phyloP scores from a whole-genome alignment of 2,888 invertebrate species.

The Drosophila neonasuta region DNA sequence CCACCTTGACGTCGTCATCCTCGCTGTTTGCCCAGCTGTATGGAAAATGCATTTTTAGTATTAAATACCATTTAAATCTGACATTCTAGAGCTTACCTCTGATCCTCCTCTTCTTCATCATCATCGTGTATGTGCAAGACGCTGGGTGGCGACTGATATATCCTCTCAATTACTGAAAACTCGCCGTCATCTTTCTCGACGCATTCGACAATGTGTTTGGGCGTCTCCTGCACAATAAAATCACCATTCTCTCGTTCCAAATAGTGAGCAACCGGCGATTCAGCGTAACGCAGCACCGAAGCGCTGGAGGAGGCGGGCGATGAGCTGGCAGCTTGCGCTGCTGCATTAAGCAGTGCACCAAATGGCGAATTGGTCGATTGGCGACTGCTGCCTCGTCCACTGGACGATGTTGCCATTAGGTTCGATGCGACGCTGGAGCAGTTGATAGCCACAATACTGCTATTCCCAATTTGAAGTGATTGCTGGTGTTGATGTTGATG shows the following conservation, averaged over 20 bases:
- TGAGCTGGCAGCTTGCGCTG: slow-evolving; percentile 66
- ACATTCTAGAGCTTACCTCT: slow-evolving; percentile 28
- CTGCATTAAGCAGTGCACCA: slow-evolving; percentile 69
- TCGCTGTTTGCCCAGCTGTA: slow-evolving; percentile 47
- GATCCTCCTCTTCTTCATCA: slow-evolving; percentile 68
- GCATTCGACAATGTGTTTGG: slow-evolving; percentile 82
- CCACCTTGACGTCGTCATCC: slow-evolving; percentile 41
- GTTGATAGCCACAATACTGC: slow-evolving; percentile 23
- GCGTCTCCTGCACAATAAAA: slow-evolving; percentile 82
- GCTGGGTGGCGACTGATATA: slow-evolving; percentile 81
- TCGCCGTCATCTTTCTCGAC: slow-evolving; percentile 82
- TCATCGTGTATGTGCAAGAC: slow-evolving; percentile 81
- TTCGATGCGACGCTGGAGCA: slow-evolving; percentile 32
- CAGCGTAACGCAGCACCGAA: slow-evolving; percentile 80
- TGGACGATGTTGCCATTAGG: slow-evolving; percentile 20
- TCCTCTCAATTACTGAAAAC: slow-evolving; percentile 82
- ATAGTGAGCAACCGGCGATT: slow-evolving; percentile 82
- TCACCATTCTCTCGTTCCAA: slow-evolving; percentile 82
- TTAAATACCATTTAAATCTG: neutral
- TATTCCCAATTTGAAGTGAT: slow-evolving; percentile 24
- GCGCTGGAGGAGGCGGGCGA: slow-evolving; percentile 75
- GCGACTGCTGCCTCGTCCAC: slow-evolving; percentile 43
- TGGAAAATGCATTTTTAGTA: neutral
- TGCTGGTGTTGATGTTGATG: slow-evolving; percentile 32
- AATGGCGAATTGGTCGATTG: slow-evolving; percentile 76